phyloP scores from a whole-genome alignment of 2,888 invertebrate genomes.

The Cactoblastis cactorum region DNA sequence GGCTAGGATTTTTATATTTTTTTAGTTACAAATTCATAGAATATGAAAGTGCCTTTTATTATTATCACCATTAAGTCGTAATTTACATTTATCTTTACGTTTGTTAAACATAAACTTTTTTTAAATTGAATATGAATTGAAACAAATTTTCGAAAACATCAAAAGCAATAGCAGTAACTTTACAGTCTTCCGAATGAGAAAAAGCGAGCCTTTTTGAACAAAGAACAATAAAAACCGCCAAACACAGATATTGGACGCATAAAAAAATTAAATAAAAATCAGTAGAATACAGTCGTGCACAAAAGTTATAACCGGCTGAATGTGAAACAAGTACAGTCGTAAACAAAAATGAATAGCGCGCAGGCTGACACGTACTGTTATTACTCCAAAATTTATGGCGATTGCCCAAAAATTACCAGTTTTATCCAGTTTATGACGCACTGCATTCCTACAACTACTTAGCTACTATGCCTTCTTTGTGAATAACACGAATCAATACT shows the following conservation, averaged over 20 bases:
- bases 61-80: too few species aligned
- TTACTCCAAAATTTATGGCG: constrained; percentile 66
- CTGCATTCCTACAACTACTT: constrained; percentile 36
- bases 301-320: constrained; percentile 68
- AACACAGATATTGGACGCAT: constrained; percentile 46
- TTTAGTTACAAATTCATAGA: too few species aligned
- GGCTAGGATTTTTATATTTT: background rate
- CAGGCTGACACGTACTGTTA: constrained; percentile 64
- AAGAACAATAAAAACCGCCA: constrained; percentile 60
- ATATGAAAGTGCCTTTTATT: too few species aligned
- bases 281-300: constrained; percentile 61
- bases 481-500: constrained; percentile 5
- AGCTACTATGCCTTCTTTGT: constrained; percentile 15
- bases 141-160: constrained; percentile 1
- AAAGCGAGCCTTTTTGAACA: constrained; percentile 48
- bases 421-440: constrained; percentile 55
- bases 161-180: constrained; percentile 19
- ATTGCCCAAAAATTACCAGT: constrained; percentile 67
- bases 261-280: constrained; percentile 64
- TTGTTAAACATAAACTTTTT: background rate
- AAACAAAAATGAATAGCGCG: constrained; percentile 74
- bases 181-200: constrained; percentile 22
- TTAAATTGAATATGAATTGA: background rate
- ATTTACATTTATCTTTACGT: background rate
- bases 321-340: constrained; percentile 75